Base-by-base conservation (phyloP, 2,113 vertebrate genomes). In the Melanerpes formicivorus region DNA sequence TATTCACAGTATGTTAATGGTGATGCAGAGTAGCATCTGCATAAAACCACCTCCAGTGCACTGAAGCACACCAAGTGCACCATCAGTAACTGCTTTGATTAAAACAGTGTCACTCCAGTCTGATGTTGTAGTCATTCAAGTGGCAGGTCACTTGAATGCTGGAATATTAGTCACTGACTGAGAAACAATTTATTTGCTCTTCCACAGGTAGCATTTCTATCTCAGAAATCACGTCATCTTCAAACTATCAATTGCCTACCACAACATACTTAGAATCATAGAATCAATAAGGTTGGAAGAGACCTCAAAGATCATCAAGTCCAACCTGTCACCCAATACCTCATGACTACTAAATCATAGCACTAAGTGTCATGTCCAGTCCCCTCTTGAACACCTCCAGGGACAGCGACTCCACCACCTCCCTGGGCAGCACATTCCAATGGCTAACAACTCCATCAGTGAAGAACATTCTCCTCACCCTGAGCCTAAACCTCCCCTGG, bases 21-120 rank as follows among this genome's bases (percentile, higher is more conserved):
- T 8, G 27, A 40, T 19, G n/a, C 44, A 86, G 44, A 72, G 9
- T 19, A 30, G 12, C 22, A 50, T 75, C 74, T 37, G 22, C 27
- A 73, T 60, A 70, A 82, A 86, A 75, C 22, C 59, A 0, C 29
- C 40, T 21, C 26, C 0, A 0, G 40, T 1, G 14, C 44, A 55
- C 12, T 44, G 30, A 18, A 67, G 30, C 1, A 2, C 44, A 82
- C 0, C 26, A 75, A 64, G 8, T 6, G 15, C 8, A 5, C 54
- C 59, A 46, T 55, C 58, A 88, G 23, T 0, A 2, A 27, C 13
- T 27, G 18, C 8, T 55, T 26, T 22, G 23, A 55, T 60, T n/a
- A 52, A 87, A 72, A 73, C 10, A 1, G 1, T 1, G 37, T 50
- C 50, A 3, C n/a, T 67, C 50, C 26, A 66, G 48, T 21, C 30